phyloP scores from a whole-genome alignment of 2,888 invertebrate genomes.

The Trichogramma evanescens region DNA sequence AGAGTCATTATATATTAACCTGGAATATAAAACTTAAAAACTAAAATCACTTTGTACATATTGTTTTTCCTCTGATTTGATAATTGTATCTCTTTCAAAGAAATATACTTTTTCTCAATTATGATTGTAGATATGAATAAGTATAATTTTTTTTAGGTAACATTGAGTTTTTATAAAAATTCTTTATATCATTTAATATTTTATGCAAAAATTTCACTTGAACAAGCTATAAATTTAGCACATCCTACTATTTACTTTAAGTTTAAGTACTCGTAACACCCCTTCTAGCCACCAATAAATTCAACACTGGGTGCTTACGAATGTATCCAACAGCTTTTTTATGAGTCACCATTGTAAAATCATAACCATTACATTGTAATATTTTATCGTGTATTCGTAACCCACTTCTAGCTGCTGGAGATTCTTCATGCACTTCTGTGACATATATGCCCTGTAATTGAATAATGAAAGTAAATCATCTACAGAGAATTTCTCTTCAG shows the following conservation, averaged over 20 bases:
- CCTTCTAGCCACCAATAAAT: constrained; percentile 89
- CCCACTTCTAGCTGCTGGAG: constrained; percentile 90
- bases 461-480: constrained; percentile 3
- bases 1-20: too few relatives aligned
- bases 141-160: too few relatives aligned
- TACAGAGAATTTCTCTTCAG: too few relatives aligned
- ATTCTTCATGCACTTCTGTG: constrained; percentile 90
- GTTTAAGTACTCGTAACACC: constrained; percentile 81
- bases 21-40: too few relatives aligned
- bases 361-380: constrained; percentile 85
- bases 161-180: too few relatives aligned
- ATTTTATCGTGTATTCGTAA: constrained; percentile 96
- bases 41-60: too few relatives aligned
- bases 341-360: constrained; percentile 97
- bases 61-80: too few relatives aligned
- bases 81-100: too few relatives aligned
- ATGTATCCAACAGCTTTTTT: constrained; percentile 98
- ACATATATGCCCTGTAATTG: constrained; percentile 86
- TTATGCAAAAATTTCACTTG: too few relatives aligned
- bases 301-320: constrained; percentile 88
- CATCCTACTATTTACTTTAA: constrained; percentile 5
- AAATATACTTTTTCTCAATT: too few relatives aligned
- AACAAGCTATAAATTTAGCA: not conserved
- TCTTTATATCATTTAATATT: too few relatives aligned
- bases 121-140: too few relatives aligned